These are phyloP conservation scores for Nothobranchius kuhntae DNA, from an alignment of 2,113 vertebrate genomes.

Conservation along the genomic window DNA sequence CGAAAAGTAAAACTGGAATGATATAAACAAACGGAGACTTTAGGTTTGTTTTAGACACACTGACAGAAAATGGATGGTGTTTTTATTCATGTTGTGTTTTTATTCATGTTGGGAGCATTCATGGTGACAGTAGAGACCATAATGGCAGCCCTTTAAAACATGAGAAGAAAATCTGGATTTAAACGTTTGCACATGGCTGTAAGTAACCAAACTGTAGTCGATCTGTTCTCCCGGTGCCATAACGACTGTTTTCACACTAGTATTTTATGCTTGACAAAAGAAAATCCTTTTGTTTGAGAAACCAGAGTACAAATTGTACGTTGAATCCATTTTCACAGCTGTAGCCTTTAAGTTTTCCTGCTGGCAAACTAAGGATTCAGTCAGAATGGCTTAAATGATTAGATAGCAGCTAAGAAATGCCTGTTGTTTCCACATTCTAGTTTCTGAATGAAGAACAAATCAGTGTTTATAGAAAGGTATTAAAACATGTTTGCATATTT, in stretches of 20 bases:
- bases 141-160: too few relatives aligned
- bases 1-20: too few relatives aligned
- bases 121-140: too few relatives aligned
- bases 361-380: not conserved
- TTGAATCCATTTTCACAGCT: not conserved
- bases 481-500: not conserved
- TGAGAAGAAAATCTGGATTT: not conserved
- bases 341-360: constrained; percentile 12
- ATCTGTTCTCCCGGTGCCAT: not conserved
- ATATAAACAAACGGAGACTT: too few relatives aligned
- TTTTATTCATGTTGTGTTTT: too few relatives aligned
- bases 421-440: not conserved
- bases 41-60: too few relatives aligned
- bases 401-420: not conserved
- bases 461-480: not conserved
- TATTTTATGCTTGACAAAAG: not conserved
- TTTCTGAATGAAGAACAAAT: not conserved
- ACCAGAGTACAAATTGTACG: not conserved
- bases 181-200: not conserved
- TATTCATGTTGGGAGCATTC: too few relatives aligned
- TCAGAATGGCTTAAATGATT: not conserved
- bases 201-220: not conserved
- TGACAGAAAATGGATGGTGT: too few relatives aligned
- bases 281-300: not conserved
- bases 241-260: not conserved